phyloP scores from a whole-genome alignment of 2,113 vertebrate genomes.

The Gopherus flavomarginatus region DNA sequence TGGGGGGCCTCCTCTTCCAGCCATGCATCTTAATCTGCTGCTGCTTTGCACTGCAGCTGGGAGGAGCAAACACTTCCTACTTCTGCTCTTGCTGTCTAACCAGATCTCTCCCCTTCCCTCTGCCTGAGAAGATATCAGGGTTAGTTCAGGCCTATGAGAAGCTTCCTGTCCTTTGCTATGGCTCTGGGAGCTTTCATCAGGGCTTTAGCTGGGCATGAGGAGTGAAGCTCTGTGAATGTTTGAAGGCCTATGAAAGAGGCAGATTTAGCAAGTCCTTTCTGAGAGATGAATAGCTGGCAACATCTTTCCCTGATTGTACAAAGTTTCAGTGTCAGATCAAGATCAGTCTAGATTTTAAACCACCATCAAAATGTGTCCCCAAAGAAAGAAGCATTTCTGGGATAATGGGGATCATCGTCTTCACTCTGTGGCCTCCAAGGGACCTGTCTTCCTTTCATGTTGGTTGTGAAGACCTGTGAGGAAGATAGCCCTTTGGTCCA shows the following conservation, averaged over 20 bases:
- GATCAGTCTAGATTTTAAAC: no score
- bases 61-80: neutral
- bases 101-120: no score
- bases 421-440: neutral
- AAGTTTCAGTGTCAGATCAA: no score
- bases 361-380: neutral
- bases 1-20: neutral
- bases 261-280: neutral
- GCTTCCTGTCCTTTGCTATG: neutral
- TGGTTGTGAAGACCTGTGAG: neutral
- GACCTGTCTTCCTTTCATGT: neutral
- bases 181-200: neutral
- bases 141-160: no score
- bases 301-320: neutral
- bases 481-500: neutral
- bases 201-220: neutral
- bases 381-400: neutral
- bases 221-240: neutral
- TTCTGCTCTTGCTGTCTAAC: no score
- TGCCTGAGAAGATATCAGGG: no score
- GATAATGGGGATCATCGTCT: no score
- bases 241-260: neutral
- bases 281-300: neutral
- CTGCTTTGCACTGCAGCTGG: neutral
- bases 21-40: neutral